phyloP scores from a whole-genome alignment of 2,113 vertebrate genomes.

The Anhinga anhinga region DNA sequence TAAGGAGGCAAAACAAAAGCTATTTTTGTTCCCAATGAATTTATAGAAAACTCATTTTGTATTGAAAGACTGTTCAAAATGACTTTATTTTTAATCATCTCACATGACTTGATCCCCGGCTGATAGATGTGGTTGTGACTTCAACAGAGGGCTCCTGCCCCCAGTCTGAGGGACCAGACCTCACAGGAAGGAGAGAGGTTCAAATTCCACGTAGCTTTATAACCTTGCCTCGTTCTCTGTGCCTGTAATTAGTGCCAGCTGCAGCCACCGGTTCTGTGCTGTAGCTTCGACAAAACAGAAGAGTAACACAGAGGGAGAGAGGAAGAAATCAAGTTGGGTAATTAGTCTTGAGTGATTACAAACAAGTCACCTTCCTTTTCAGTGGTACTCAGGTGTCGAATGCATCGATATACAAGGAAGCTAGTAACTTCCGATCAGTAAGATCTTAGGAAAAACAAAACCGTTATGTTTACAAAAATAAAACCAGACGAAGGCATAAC shows the following conservation, averaged over 20 bases:
- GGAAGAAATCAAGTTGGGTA: not conserved
- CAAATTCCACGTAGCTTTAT: not conserved
- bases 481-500: accelerated
- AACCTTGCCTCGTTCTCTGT: accelerated
- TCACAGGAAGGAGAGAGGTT: not conserved
- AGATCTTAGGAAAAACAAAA: not conserved
- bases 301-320: not conserved
- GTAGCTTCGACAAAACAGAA: not conserved
- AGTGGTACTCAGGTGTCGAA: not conserved
- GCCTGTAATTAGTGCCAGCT: not conserved
- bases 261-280: not conserved
- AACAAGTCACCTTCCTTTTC: not conserved
- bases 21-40: not conserved
- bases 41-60: not conserved
- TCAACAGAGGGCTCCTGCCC: not conserved
- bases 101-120: not conserved
- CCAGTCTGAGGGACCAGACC: not conserved
- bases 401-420: not conserved
- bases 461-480: not conserved
- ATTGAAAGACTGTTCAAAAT: not conserved
- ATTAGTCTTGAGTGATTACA: not conserved
- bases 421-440: accelerated
- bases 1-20: not conserved
- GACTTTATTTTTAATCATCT: not conserved
- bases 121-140: not conserved